Base-by-base conservation (phyloP, 2,888 invertebrate genomes). In the Oligia latruncula region DNA sequence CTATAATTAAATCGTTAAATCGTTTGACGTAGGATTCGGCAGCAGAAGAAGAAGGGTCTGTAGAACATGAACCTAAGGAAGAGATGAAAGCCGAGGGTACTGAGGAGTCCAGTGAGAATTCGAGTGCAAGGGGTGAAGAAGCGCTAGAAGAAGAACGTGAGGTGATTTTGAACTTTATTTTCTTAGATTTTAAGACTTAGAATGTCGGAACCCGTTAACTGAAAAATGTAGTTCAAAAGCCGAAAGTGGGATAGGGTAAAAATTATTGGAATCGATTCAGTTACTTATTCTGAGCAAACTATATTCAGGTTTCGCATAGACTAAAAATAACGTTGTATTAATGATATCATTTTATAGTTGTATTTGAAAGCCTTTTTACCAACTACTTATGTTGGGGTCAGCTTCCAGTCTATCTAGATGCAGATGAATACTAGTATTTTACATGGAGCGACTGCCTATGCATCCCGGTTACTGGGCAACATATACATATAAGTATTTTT, bases 141-240 rank as follows among this genome's bases (percentile, higher is more conserved):
- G 90, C 89, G 90, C 86, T 86, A 86, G 95, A 91, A 83, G 94
- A 94, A 75, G 92, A 72, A 92, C 93, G 93, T 85, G 87, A 94
- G 95, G 96, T 95, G 93, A 93, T 82, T 89, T 80, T 82, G 78
- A 80, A 72, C 71, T 82, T 78, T 80, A 52, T 77, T 71, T 77
- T 86, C 1, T 29, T 83, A 29, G 43, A 20, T 1, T 43, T n/a
- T 62, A 49, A 67, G 66, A 62, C 20, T 13, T 15, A 15, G 3
- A 72, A 49, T 52, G 15, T 9, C 29, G 15, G 17, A 55, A 11
- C 20, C 8, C 6, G 15, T 9, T n/a, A 40, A 13, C 23, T 17
- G 17, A 17, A 55, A 15, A 13, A 9, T n/a, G 11, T 9, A n/a
- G 46, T 4, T 23, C 40, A 64, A 15, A 75, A 75, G 23, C 35